Percentiles rank a stretch among this genome's conserved stretches.
These are phyloP conservation scores for Haliclona indistincta DNA, from an alignment of 37 sponge, comb jelly and placozoan genomes.

Conservation along the genomic window DNA sequence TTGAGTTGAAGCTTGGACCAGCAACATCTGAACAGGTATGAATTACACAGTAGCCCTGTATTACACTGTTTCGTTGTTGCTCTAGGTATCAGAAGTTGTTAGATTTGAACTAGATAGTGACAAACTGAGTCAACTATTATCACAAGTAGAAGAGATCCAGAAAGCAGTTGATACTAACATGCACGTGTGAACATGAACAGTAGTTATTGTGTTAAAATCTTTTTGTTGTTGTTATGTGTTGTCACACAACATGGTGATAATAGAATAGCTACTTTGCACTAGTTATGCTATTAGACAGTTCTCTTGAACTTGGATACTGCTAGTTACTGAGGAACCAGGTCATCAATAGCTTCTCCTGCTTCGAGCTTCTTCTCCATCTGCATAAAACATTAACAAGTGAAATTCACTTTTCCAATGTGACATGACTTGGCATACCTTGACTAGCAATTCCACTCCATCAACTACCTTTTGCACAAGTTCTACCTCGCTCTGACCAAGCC, in stretches of 20 bases:
- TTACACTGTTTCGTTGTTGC: not conserved
- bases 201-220: not conserved
- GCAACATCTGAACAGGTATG: constrained; percentile 4
- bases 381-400: not conserved
- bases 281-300: too few relatives aligned
- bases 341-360: constrained; percentile 31
- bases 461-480: constrained; percentile 80
- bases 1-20: constrained; percentile 75
- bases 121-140: constrained; percentile 52
- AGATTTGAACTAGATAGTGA: constrained; percentile 73
- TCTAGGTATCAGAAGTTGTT: constrained; percentile 52
- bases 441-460: constrained; percentile 84
- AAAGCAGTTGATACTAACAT: constrained; percentile 60
- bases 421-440: constrained; percentile 14
- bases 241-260: not conserved
- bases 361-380: constrained; percentile 34
- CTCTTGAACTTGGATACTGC: too few relatives aligned
- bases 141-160: constrained; percentile 76
- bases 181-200: constrained; percentile 20
- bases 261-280: not conserved
- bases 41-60: not conserved
- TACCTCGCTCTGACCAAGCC: constrained; percentile 86
- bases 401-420: not conserved
- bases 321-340: constrained; percentile 15
- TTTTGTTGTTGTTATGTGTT: not conserved